These are phyloP conservation scores for Mycetomoellerius zeteki DNA, from an alignment of 1,140 invertebrate species.

Conservation along the genomic window DNA sequence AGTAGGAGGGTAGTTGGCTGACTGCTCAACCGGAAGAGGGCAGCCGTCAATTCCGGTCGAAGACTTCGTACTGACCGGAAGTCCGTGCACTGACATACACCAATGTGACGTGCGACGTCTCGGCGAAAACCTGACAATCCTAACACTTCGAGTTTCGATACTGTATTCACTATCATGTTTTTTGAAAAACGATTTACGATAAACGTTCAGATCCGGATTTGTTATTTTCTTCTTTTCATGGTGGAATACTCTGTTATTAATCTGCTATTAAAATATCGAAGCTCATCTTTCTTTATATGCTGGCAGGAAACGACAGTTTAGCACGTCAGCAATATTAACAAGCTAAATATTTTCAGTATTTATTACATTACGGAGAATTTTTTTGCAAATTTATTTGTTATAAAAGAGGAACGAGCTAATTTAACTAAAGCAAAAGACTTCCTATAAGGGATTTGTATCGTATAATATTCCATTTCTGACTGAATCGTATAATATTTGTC, in stretches of 20 bases:
- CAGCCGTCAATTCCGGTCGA: constrained; percentile 66
- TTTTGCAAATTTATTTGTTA: constrained; percentile 18
- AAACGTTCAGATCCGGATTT: neutral
- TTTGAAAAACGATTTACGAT: neutral
- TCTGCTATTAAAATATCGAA: neutral
- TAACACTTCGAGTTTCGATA: constrained; percentile 11
- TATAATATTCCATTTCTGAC: neutral
- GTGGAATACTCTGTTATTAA: neutral
- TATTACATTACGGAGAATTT: neutral
- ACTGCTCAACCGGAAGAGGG: constrained; percentile 72
- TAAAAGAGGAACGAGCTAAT: neutral
- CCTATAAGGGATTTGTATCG: neutral
- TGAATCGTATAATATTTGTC: neutral
- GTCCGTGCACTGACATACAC: neutral
- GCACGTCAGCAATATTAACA: neutral
- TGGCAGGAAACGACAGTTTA: neutral
- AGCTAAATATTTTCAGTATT: neutral
- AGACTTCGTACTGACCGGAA: constrained; percentile 54
- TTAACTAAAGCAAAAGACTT: neutral
- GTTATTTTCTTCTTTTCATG: neutral
- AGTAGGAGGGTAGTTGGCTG: constrained; percentile 74
- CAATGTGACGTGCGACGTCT: neutral
- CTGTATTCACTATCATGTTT: neutral
- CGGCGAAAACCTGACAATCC: neutral
- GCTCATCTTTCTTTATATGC: neutral